A percentile compares a stretch with the other conserved stretches of the same genome.
Conservation (phyloP, 2,113 vertebrate genomes). For the Stigmatopora nigra region DNA sequence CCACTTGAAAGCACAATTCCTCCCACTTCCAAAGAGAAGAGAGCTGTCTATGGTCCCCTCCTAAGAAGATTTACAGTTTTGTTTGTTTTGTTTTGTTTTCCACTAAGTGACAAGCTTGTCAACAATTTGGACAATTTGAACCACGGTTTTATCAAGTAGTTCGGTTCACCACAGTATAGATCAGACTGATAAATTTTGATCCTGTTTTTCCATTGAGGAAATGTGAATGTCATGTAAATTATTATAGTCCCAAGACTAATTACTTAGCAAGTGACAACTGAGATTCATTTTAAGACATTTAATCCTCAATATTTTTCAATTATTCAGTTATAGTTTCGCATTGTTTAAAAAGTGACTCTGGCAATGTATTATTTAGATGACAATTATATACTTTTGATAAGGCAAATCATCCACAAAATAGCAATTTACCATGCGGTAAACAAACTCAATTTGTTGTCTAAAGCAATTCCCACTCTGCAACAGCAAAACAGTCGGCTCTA, state of each 20-base stretch:
- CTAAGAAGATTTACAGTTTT: conserved; percentile 13
- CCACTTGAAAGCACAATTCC: conserved; percentile 61
- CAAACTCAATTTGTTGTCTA: background rate
- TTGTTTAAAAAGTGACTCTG: too few relatives aligned
- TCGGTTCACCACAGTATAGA: background rate
- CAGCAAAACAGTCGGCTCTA: background rate
- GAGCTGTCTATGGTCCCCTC: conserved; percentile 60
- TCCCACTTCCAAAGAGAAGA: conserved; percentile 59
- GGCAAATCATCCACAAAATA: background rate
- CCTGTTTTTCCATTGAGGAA: background rate
- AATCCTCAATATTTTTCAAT: too few relatives aligned
- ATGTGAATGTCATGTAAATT: background rate
- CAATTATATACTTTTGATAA: too few relatives aligned
- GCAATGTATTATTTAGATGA: too few relatives aligned
- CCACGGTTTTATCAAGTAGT: background rate
- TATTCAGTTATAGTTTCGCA: too few relatives aligned
- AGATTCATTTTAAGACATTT: too few relatives aligned
- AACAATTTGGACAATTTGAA: conserved; percentile 8
- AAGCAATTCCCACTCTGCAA: background rate
- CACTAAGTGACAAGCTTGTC: conserved; percentile 16
- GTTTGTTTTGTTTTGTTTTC: conserved; percentile 21
- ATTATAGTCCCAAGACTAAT: too few relatives aligned
- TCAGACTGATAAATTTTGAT: background rate
- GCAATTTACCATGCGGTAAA: background rate
- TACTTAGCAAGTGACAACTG: too few relatives aligned